Evolutionary conservation across 2,888 invertebrate species (phyloP), one percentile per base, ranked within the genome.

Genomic region (Gymnosoma rotundatum): DNA sequence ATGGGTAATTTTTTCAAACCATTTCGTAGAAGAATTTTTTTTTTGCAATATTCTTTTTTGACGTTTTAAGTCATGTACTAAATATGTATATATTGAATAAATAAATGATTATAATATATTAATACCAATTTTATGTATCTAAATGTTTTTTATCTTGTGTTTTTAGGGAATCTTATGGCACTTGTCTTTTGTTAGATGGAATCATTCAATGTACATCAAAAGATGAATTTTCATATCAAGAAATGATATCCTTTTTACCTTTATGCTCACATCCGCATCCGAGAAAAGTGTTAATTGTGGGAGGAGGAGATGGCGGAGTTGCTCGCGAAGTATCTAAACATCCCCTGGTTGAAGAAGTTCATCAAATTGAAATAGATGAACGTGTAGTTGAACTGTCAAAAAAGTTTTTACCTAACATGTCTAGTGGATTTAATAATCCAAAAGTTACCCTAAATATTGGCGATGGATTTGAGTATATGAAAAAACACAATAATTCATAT

Each of bases 241-340:
- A 99, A 93, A 99, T 99, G 98, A 97, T 99, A 88, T 95, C 98
- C 0, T 98, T 98, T 91, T 92, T 99, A 61, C 98, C 99, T 0
- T 93, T 99, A 1, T 97, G 97, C 90, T 95, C 95, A 87, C 99
- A 99, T 92, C 95, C 96, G 7, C 95, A 96, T 89, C 99, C 99
- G 0, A 95, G 96, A 90, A 96, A 95, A 88, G 99, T 97, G 3
- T 93, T 99, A 45, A 98, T 99, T 87, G 97, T 99, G 21, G 99
- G 99, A 0, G 99, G 99, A 0, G 99, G 99, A 0, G 99, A 99
- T 92, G 99, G 99, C 0, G 99, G 99, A 0, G 98, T 99, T 6
- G 97, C 98, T 0, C 94, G 99, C 12, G 99, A 99, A 92, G 97
- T 98, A 0, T 94, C 96, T 1, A 99, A 99, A 92, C 98, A 99